A percentile compares a stretch with the other conserved stretches of the same genome.
Conservation (phyloP, 1,140 invertebrate genomes). For the Ceratosolen solmsi region DNA sequence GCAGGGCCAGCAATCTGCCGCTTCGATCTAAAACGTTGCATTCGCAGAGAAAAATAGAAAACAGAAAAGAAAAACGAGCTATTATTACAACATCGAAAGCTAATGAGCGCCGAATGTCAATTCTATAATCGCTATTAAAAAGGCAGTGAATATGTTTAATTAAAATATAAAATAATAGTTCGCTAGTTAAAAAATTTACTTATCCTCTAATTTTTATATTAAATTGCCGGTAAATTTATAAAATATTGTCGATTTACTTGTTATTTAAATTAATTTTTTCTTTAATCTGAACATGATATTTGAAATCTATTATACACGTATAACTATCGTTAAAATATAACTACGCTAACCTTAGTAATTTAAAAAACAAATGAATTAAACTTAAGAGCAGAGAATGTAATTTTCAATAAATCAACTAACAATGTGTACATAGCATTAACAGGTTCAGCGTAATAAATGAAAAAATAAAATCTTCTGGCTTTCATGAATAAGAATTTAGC, state of each 20-base stretch:
- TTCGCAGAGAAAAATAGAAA: slow-evolving; percentile 71
- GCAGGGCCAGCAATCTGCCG: slow-evolving; percentile 88
- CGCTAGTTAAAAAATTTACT: too few species aligned
- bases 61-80: slow-evolving; percentile 27
- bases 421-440: background rate
- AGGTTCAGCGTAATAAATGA: background rate
- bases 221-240: too few species aligned
- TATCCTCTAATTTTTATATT: too few species aligned
- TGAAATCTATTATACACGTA: background rate
- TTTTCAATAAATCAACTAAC: background rate
- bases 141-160: background rate
- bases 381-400: background rate
- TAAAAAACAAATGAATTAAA: background rate
- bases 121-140: background rate
- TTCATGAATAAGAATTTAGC: background rate
- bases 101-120: background rate
- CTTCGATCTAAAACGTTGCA: slow-evolving; percentile 82
- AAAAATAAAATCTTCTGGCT: background rate
- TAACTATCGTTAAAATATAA: background rate
- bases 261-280: background rate
- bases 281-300: background rate
- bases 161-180: too few species aligned
- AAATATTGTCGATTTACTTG: too few species aligned
- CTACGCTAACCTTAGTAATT: slow-evolving; percentile 1
- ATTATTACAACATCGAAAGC: slow-evolving; percentile 45